Evolutionary conservation across 2,888 invertebrate genomes (phyloP), one percentile per base, ranked within the genome.

Genomic region (Lampropteryx suffumata): DNA sequence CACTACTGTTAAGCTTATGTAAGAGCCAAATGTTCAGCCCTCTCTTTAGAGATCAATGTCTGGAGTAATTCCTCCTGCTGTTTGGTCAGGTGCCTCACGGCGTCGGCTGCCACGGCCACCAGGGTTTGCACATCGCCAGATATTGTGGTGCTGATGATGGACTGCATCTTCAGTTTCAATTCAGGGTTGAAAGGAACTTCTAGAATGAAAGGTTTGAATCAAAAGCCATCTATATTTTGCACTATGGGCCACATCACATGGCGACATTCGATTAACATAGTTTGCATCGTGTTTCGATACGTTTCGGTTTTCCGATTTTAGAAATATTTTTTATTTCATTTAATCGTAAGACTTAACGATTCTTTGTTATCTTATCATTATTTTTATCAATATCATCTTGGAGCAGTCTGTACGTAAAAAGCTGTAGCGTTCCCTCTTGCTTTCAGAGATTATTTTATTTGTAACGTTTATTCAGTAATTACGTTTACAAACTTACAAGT

Each of bases 141-240:
- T 3, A 71, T 61, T 17, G 70, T 69, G 14, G 80, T 76, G 30
- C 84, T 72, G 2, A 86, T 64, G 11, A 90, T 74, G 0, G 91
- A 90, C 58, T 90, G 90, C 1, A 90, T 72, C 50, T 86, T 85
- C 11, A 87, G 65, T 1, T 67, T 66, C 3, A 89, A 57, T 12
- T 84, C 84, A 10, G 69, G 74, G 65, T 76, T 81, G 54, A 86
- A 69, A 8, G 81, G 79, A 12, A 80, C 55, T 10, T 57, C 88
- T 87, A 75, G 12, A 79, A 79, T 14, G 11, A 50, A 48, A 51
- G 40, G 52, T 5, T 10, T 13, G 10, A 3, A n/a, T 30, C 6
- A 21, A 10, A 17, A 30, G 5, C 5, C 7, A 10, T 4, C 10
- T 1, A 11, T 29, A 11, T 11, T 8, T 28, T n/a, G 1, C 28